Evolutionary conservation across 2,113 vertebrate genomes (phyloP), one percentile per base, ranked within the genome.

Genomic region (Chrysochloris asiatica): DNA sequence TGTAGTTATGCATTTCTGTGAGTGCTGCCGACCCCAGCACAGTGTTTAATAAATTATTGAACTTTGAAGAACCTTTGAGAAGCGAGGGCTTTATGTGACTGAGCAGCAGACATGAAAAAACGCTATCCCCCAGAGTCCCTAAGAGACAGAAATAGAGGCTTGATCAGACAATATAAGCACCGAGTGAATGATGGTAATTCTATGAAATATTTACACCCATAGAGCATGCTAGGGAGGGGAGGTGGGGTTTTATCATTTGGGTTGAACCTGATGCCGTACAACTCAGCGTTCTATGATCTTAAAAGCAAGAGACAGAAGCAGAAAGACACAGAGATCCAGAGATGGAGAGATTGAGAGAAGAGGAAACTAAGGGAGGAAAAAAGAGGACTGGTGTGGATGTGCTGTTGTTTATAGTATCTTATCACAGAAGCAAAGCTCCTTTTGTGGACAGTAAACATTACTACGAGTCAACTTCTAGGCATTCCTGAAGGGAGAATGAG

Each of bases 181-280:
- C 90, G 96, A 97, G 96, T 97, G 97, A 98, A 96, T 96, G 97
- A 97, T 97, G 97, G 97, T 97, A 95, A 96, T 95, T 95, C 81
- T 97, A 98, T 98, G 96, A 98, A 98, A 98, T 98, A 98, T 98
- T 98, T 97, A 98, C 95, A 95, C 96, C 90, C 8, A 75, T 91
- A 91, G 96, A 96, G 93, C 95, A 65, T 88, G 93, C 88, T 89
- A 83, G 95, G 96, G 95, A 80, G 95, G 92, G 93, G 94, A 91
- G 95, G 94, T 95, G 82, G 93, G 91, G 92, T 89, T 95, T 95
- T 95, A 92, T 96, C 80, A 11, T 93, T 95, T 94, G 89, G 90
- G 88, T 96, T 95, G 96, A 96, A 94, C 71, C 94, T 72, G 79
- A 89, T 83, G 78, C 95, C 78, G 77, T 86, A 71, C 8, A 87